Evolutionary conservation across 1,140 invertebrate genomes (phyloP), one percentile per base, ranked within the genome.

Genomic region (Agrypnia vestita): DNA sequence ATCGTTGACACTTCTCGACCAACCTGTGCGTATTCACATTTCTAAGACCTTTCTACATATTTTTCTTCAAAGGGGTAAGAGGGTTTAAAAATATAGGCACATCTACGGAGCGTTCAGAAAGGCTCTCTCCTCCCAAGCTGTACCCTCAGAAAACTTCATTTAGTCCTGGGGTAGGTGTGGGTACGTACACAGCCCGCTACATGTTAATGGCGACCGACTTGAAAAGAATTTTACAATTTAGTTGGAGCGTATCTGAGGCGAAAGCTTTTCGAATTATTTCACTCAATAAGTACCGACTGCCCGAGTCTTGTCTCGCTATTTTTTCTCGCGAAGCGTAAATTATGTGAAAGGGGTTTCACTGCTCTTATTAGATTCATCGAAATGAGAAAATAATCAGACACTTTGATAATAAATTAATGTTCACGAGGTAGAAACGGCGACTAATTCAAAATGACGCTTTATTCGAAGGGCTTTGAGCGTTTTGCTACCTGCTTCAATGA

Each of bases 1-100:
- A 35, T 6, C 1, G 11, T 51, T 1, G 8, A 51, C 1, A 3
- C 1, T 69, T 69, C 21, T 17, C 9, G 51, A 64, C 55, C 79
- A 72, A 79, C 79, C 76, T 75, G 72, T 72, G 19, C 46, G 76
- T 83, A 78, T 83, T 83, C 82, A 80, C 82, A 83, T 83, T 78
- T 78, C 82, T 69, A 71, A 83, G 82, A 83, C 82, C 82, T 83
- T 80, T 83, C 82, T 83, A 80, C 82, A 83, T 83, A 83, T 80
- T 83, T 83, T 83, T 80, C 76, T 79, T 83, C 82, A 83, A 83
- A 83, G 82, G 81, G 82, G 82, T 83, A 83, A 51, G 77, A 78
- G 67, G 74, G 78, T 77, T 78, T 76, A 80, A 83, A 83, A 83
- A 83, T 83, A 83, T 83, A 83, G 79, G 82, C 82, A 79, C 67